A percentile compares a stretch with the other conserved stretches of the same genome.
Evolutionary conservation across 2,113 vertebrate species (phyloP).

Genomic region (Ctenomys sociabilis): DNA sequence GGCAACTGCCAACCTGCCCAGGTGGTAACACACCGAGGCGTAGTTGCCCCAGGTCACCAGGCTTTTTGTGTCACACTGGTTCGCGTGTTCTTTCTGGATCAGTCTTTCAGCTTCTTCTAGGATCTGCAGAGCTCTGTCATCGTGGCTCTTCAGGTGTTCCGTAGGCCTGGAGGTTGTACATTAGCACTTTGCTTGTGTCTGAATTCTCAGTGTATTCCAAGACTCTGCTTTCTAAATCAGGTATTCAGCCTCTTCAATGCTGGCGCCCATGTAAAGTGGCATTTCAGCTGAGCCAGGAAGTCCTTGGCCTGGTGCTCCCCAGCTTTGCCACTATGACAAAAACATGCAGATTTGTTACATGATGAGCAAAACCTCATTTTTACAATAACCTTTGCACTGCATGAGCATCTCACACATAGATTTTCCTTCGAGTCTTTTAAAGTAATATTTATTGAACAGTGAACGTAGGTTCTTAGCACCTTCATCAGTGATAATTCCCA

Average conservation of each 20-base stretch:
- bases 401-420: background rate
- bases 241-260: constrained; percentile 77
- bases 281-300: constrained; percentile 83
- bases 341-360: background rate
- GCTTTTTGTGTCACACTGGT: constrained; percentile 64
- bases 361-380: too few relatives aligned
- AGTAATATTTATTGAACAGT: background rate
- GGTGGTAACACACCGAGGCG: constrained; percentile 88
- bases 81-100: background rate
- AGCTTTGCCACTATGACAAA: constrained; percentile 57
- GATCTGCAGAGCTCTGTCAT: constrained; percentile 82
- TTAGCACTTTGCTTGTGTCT: background rate
- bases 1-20: constrained; percentile 78
- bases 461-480: background rate
- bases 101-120: constrained; percentile 84
- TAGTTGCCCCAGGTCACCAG: constrained; percentile 89
- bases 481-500: background rate
- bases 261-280: constrained; percentile 71
- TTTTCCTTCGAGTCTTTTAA: background rate
- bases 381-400: too few relatives aligned
- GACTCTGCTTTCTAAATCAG: constrained; percentile 84
- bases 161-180: constrained; percentile 86
- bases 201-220: constrained; percentile 70
- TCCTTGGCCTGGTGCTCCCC: constrained; percentile 68
- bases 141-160: too few relatives aligned